Percentiles rank a stretch among this genome's conserved stretches.
These are phyloP conservation scores for Tetramorium alpestre DNA, from an alignment of 1,140 invertebrate species.

Conservation along the genomic window DNA sequence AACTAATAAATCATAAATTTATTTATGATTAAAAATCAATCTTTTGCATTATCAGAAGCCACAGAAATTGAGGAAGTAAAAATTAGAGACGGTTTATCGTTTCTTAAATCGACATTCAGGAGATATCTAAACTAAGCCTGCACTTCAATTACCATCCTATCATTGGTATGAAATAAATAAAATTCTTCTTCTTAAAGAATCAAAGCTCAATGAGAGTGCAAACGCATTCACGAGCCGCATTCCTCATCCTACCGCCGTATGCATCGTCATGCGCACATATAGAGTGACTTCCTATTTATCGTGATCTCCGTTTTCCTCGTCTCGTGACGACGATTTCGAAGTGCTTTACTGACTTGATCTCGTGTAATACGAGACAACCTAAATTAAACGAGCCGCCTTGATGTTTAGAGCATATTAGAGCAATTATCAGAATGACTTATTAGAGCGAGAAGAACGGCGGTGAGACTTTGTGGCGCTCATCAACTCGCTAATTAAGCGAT, in stretches of 20 bases:
- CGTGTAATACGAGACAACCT: slow-evolving; percentile 42
- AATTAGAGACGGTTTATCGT: not conserved
- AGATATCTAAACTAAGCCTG: slow-evolving; percentile 8
- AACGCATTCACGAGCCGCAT: slow-evolving; percentile 22
- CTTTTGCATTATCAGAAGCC: not conserved
- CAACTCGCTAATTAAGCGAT: slow-evolving; percentile 63
- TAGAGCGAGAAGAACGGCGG: slow-evolving; percentile 25
- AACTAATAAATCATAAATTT: too few species aligned
- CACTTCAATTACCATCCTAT: not conserved
- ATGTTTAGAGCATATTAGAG: slow-evolving; percentile 44
- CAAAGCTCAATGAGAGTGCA: slow-evolving; percentile 30
- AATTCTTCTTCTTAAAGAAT: slow-evolving; percentile 13
- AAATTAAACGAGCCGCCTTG: slow-evolving; percentile 42
- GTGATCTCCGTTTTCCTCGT: slow-evolving; percentile 35
- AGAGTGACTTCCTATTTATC: slow-evolving; percentile 42
- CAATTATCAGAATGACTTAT: slow-evolving; percentile 61
- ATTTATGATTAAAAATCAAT: not conserved
- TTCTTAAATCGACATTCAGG: not conserved
- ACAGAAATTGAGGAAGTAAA: not conserved
- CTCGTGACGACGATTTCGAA: slow-evolving; percentile 20
- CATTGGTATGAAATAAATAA: slow-evolving; percentile 25
- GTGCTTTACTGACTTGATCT: slow-evolving; percentile 22
- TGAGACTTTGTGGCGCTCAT: slow-evolving; percentile 23
- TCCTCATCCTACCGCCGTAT: slow-evolving; percentile 9
- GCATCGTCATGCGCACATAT: slow-evolving; percentile 38